Evolutionary conservation across 2,888 invertebrate species (phyloP).

Genomic region (Shargacucullia verbasci): DNA sequence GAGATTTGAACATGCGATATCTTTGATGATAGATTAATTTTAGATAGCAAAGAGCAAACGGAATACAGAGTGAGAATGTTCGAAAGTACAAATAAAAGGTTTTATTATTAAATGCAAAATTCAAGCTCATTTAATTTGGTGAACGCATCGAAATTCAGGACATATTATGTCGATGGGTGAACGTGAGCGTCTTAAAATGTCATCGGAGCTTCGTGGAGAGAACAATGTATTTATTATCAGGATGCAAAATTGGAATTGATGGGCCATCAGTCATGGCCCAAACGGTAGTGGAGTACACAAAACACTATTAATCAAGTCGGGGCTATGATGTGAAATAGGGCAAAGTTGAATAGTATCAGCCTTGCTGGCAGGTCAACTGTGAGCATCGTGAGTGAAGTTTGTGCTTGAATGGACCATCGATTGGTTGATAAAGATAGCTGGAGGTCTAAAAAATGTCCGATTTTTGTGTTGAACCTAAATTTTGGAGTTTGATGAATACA

Average conservation of each 20-base stretch:
- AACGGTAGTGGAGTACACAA: constrained; percentile 17
- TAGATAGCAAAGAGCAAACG: neutral
- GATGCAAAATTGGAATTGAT: constrained; percentile 19
- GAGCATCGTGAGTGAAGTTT: constrained; percentile 7
- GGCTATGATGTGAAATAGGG: constrained; percentile 19
- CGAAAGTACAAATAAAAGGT: neutral
- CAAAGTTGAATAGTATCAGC: constrained; percentile 7
- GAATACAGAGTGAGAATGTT: neutral
- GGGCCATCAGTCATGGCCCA: constrained; percentile 22
- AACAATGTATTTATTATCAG: constrained; percentile 13
- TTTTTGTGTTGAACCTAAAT: constrained; percentile 9
- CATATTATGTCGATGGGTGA: too few relatives aligned
- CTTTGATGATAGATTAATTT: neutral
- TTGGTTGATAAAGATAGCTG: neutral
- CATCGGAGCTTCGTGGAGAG: neutral
- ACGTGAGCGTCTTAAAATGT: neutral
- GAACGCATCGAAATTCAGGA: too few relatives aligned
- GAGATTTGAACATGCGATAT: constrained; percentile 17
- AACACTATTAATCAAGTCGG: constrained; percentile 28
- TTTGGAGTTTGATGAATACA: constrained; percentile 10
- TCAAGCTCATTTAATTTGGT: neutral
- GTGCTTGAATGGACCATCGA: constrained; percentile 27
- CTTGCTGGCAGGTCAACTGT: constrained; percentile 34
- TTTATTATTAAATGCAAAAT: constrained; percentile 9
- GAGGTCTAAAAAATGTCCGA: neutral